phyloP scores from a whole-genome alignment of 2,888 invertebrate genomes.

The Agriopis aurantiaria region DNA sequence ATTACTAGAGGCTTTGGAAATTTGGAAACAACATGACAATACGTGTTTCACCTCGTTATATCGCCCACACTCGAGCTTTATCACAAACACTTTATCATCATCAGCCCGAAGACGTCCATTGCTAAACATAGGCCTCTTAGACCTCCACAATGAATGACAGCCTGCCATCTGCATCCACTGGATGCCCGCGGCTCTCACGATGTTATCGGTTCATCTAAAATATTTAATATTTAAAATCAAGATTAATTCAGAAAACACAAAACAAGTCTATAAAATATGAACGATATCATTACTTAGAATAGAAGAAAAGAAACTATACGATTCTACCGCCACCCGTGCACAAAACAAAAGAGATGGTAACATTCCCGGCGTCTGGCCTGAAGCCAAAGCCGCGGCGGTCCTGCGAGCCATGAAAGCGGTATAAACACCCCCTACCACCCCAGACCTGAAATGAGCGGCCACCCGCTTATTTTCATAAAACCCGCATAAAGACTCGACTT shows the following conservation, averaged over 20 bases:
- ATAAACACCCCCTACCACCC: slow-evolving; percentile 68
- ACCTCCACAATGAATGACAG: too few relatives aligned
- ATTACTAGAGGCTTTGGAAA: too few relatives aligned
- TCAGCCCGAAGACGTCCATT: too few relatives aligned
- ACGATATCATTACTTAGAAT: slow-evolving; percentile 21
- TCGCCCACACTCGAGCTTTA: too few relatives aligned
- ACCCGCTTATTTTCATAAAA: slow-evolving; percentile 85
- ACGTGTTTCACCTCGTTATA: too few relatives aligned
- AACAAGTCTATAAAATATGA: not conserved
- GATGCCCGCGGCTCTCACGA: too few relatives aligned
- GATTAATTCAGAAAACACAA: not conserved
- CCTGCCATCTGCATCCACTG: too few relatives aligned
- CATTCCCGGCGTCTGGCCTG: slow-evolving; percentile 71
- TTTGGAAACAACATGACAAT: too few relatives aligned
- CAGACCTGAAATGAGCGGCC: slow-evolving; percentile 82
- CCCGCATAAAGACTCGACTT: slow-evolving; percentile 74
- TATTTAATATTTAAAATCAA: too few relatives aligned
- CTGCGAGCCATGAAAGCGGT: slow-evolving; percentile 74
- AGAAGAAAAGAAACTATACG: slow-evolving; percentile 45
- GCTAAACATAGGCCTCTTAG: too few relatives aligned
- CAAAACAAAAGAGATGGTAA: slow-evolving; percentile 73
- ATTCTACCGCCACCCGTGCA: slow-evolving; percentile 55
- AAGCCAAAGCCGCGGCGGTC: slow-evolving; percentile 74
- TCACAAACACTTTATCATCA: too few relatives aligned
- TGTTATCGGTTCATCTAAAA: too few relatives aligned